Conservation (phyloP, 2,113 vertebrate species). For the Catharus bicknelli region DNA sequence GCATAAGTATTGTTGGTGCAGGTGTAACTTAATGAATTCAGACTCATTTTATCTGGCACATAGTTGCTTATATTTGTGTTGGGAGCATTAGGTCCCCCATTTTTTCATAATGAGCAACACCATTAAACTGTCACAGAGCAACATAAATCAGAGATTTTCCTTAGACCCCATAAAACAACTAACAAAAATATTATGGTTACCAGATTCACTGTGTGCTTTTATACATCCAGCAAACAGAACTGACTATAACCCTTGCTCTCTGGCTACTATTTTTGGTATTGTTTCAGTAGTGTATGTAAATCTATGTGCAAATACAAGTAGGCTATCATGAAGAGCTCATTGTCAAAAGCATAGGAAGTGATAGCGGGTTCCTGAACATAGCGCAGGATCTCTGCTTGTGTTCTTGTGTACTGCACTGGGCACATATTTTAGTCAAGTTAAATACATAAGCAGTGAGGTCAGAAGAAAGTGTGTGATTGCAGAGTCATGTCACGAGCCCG, state of each 20-base stretch:
- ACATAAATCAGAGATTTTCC: conserved; percentile 25
- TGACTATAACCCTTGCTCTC: background rate
- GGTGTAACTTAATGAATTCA: conserved; percentile 54
- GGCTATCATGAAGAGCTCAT: background rate
- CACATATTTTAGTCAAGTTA: background rate
- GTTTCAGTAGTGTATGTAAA: background rate
- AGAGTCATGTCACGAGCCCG: rapidly evolving
- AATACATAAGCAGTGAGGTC: background rate
- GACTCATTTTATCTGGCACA: conserved; percentile 38
- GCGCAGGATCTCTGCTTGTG: background rate
- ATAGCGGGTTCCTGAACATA: background rate
- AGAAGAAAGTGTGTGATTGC: background rate
- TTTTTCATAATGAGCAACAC: conserved; percentile 37
- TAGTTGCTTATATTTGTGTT: conserved; percentile 41
- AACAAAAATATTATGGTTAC: background rate
- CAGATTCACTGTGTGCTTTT: background rate
- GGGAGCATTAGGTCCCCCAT: conserved; percentile 8
- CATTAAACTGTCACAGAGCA: conserved; percentile 51
- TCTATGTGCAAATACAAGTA: background rate
- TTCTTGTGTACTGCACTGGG: background rate
- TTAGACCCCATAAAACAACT: background rate
- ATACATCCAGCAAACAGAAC: background rate
- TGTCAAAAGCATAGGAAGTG: background rate
- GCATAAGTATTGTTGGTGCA: conserved; percentile 67
- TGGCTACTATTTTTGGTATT: background rate